Evolutionary conservation across 2,888 invertebrate genomes (phyloP).

Genomic region (Trichacis sp.): DNA sequence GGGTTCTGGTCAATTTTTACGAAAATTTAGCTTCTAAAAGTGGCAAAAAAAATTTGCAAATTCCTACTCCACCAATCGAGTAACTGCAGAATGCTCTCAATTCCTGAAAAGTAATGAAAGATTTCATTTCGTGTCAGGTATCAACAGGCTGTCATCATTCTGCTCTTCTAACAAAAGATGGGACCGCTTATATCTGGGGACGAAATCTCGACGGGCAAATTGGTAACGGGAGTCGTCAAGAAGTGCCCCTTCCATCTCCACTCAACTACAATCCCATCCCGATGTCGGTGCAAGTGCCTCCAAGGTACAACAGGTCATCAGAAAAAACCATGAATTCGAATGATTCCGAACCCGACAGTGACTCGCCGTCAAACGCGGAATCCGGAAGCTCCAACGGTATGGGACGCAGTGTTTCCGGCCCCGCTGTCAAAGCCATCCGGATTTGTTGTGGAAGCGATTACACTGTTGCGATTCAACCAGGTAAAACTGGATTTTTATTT

Average conservation of each 20-base stretch:
- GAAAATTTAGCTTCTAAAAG: no score
- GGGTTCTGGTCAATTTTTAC: no score
- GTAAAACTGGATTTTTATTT: slow-evolving; percentile 35
- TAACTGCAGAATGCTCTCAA: no score
- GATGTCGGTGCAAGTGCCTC: slow-evolving; percentile 55
- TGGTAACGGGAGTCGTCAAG: slow-evolving; percentile 78
- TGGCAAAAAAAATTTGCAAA: no score
- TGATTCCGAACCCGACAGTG: slow-evolving; percentile 30
- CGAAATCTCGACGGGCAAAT: slow-evolving; percentile 91
- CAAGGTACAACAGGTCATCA: slow-evolving; percentile 27
- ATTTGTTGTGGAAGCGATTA: slow-evolving; percentile 83
- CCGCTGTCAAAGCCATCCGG: slow-evolving; percentile 57
- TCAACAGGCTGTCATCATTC: slow-evolving; percentile 88
- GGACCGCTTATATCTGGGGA: slow-evolving; percentile 86
- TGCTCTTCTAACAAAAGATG: slow-evolving; percentile 78
- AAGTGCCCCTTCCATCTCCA: slow-evolving; percentile 73
- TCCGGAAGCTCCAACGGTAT: slow-evolving; percentile 27
- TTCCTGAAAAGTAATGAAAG: no score
- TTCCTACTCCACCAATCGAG: no score
- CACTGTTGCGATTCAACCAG: slow-evolving; percentile 75
- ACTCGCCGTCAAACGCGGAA: slow-evolving; percentile 24
- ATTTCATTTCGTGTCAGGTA: slow-evolving; percentile 53
- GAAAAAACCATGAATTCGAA: slow-evolving; percentile 13
- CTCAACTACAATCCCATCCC: slow-evolving; percentile 69
- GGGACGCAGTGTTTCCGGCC: slow-evolving; percentile 45